phyloP scores from a whole-genome alignment of 2,888 invertebrate genomes.

The Catocala sponsa region DNA sequence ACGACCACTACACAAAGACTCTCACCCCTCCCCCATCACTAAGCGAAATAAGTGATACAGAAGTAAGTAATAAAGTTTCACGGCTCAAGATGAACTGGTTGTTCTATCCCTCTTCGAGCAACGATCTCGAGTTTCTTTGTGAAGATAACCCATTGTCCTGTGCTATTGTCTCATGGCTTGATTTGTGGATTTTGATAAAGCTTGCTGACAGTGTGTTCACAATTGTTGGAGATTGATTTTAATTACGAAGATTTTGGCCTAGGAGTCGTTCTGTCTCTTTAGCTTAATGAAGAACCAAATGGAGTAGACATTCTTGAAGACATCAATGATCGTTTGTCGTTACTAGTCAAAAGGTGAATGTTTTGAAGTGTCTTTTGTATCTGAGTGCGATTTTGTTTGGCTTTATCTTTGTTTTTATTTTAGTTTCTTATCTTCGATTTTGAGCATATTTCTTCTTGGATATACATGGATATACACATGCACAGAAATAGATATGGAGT shows the following conservation, averaged over 20 bases:
- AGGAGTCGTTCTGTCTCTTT: slow-evolving; percentile 23
- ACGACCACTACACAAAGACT: slow-evolving; percentile 24
- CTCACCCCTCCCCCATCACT: slow-evolving; percentile 1
- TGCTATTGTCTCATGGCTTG: slow-evolving; percentile 54
- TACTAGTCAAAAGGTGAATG: background rate
- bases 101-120: slow-evolving; percentile 59
- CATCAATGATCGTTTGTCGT: background rate
- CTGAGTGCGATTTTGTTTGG: background rate
- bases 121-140: slow-evolving; percentile 63
- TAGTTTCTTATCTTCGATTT: background rate
- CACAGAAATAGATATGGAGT: too few species aligned
- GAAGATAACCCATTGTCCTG: slow-evolving; percentile 60
- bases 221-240: slow-evolving; percentile 60
- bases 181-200: slow-evolving; percentile 67
- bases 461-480: too few species aligned
- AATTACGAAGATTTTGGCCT: slow-evolving; percentile 52
- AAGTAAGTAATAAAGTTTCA: slow-evolving; percentile 51
- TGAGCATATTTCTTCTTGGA: too few species aligned
- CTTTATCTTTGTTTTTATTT: background rate
- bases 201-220: slow-evolving; percentile 53
- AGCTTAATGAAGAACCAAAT: slow-evolving; percentile 27
- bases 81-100: slow-evolving; percentile 56
- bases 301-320: slow-evolving; percentile 19
- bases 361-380: slow-evolving; percentile 3
- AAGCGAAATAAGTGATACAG: slow-evolving; percentile 17